A percentile compares a stretch with the other conserved stretches of the same genome.
Conservation (phyloP, 37 sponge, comb jelly and placozoan species). For the Oopsacas minuta region DNA sequence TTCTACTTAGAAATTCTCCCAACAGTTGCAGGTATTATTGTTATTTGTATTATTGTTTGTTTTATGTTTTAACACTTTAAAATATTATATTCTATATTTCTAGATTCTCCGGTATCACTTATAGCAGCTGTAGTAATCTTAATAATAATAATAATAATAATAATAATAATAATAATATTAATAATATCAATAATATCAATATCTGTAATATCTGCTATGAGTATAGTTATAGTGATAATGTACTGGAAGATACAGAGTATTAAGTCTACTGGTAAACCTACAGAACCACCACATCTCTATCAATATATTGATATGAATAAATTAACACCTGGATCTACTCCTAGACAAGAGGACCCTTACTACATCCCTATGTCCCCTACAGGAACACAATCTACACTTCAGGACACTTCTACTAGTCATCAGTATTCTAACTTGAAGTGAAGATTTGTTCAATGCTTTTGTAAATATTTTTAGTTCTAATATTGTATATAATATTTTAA, state of each 20-base stretch:
- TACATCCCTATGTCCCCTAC: background rate
- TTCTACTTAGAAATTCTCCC: too few relatives aligned
- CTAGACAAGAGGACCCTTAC: background rate
- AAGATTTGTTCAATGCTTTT: background rate
- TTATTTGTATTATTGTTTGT: too few relatives aligned
- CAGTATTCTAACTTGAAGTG: slow-evolving; percentile 1
- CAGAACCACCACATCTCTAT: background rate
- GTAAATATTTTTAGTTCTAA: too few relatives aligned
- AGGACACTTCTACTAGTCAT: background rate
- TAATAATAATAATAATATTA: background rate
- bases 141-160: too few relatives aligned
- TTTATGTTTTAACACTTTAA: too few relatives aligned
- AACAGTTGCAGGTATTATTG: too few relatives aligned
- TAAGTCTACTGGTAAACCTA: background rate
- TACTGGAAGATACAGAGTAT: background rate
- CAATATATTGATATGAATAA: background rate
- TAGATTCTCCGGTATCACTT: too few relatives aligned
- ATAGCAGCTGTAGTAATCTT: too few relatives aligned
- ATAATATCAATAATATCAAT: background rate
- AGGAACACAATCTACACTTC: too few relatives aligned
- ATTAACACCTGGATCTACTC: background rate
- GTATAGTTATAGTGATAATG: background rate
- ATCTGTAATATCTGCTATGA: background rate
- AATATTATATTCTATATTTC: too few relatives aligned
- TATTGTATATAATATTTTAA: too few relatives aligned